These are phyloP conservation scores for Leucania comma DNA, from an alignment of 2,888 invertebrate species.

Conservation along the genomic window DNA sequence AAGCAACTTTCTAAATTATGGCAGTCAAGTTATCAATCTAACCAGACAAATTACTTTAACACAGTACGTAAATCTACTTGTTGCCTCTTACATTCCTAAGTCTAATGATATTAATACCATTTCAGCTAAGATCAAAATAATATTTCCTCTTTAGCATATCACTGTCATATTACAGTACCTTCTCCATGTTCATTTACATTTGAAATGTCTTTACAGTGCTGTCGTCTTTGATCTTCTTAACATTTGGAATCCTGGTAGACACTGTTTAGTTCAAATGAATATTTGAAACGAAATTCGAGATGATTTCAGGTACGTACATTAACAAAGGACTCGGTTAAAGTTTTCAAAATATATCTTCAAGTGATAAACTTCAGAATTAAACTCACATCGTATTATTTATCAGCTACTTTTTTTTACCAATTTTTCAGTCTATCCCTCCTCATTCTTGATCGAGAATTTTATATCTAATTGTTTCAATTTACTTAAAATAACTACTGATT, in stretches of 20 bases:
- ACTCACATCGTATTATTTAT: not conserved
- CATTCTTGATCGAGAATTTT: not conserved
- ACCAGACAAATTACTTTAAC: not conserved
- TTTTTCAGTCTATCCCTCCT: no score
- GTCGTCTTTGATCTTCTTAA: conserved; percentile 54
- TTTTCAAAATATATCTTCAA: not conserved
- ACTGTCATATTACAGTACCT: conserved; percentile 23
- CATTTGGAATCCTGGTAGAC: conserved; percentile 16
- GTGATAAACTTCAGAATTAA: not conserved
- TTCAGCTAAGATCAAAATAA: conserved; percentile 26
- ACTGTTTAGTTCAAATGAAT: conserved; percentile 9
- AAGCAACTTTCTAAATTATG: not conserved
- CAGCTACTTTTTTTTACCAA: not conserved
- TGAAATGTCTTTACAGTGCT: conserved; percentile 25
- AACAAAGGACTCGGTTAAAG: not conserved
- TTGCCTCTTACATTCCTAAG: not conserved
- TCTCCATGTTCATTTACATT: conserved; percentile 25
- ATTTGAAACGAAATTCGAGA: not conserved
- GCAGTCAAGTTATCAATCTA: not conserved
- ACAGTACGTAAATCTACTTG: not conserved
- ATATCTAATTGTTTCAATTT: not conserved
- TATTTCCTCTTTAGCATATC: conserved; percentile 30
- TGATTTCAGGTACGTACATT: not conserved
- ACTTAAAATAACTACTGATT: not conserved
- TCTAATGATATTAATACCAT: conserved; percentile 38